phyloP scores from a whole-genome alignment of 1,140 invertebrate genomes.

The Babylonia areolata region DNA sequence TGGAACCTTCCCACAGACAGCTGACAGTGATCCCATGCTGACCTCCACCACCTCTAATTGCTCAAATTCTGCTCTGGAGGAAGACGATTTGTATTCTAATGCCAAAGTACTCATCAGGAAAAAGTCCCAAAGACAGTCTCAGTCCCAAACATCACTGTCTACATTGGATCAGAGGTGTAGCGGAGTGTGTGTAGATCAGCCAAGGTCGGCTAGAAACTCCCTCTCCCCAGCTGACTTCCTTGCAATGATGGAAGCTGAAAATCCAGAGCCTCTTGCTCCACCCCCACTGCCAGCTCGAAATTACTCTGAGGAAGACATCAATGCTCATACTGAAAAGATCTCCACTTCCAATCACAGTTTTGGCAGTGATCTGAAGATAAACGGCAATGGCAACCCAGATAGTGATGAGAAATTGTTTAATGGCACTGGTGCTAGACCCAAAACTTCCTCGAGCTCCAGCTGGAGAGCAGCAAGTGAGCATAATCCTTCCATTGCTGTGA shows the following conservation, averaged over 20 bases:
- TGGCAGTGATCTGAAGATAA: not conserved
- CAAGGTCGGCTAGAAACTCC: conserved; percentile 7
- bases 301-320: conserved; percentile 37
- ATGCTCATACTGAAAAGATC: not conserved
- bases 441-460: not conserved
- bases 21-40: not conserved
- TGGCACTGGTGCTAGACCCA: conserved; percentile 7
- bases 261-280: conserved; percentile 10
- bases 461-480: not conserved
- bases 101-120: conserved; percentile 50
- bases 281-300: conserved; percentile 41
- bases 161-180: not conserved
- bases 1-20: not conserved
- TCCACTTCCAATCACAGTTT: not conserved
- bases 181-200: conserved; percentile 6
- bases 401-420: not conserved
- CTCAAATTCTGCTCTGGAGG: conserved; percentile 37
- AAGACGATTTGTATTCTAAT: conserved; percentile 53
- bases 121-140: conserved; percentile 48
- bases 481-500: not conserved
- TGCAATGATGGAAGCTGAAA: not conserved
- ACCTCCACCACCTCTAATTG: conserved; percentile 1
- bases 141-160: conserved; percentile 22
- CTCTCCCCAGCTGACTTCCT: conserved; percentile 21
- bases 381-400: not conserved